A percentile compares a stretch with the other conserved stretches of the same genome.
Conservation (phyloP, 1,140 invertebrate genomes). For the Drosophila grimshawi region DNA sequence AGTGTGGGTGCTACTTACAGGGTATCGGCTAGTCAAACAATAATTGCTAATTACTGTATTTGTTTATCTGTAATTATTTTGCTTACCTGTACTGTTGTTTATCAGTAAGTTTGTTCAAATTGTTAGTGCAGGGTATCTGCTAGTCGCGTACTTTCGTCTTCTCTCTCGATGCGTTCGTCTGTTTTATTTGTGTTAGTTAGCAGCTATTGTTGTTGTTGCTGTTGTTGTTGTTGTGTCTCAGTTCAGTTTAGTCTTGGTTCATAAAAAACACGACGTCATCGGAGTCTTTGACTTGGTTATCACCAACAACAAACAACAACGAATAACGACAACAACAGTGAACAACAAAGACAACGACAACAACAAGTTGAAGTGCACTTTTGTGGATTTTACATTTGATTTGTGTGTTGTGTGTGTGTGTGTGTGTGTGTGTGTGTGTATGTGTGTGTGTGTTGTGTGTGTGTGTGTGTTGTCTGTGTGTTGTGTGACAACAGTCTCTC, state of each 20-base stretch:
- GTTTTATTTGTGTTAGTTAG: constrained; percentile 52
- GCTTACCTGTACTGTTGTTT: too few species aligned
- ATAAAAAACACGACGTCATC: constrained; percentile 77
- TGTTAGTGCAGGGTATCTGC: not conserved
- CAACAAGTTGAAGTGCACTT: constrained; percentile 67
- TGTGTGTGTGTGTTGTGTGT: constrained; percentile 45
- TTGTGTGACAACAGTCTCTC: constrained; percentile 37
- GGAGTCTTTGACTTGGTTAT: constrained; percentile 59
- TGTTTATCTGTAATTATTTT: too few species aligned
- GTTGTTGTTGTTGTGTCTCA: constrained; percentile 44
- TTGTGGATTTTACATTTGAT: constrained; percentile 70
- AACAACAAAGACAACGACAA: constrained; percentile 40
- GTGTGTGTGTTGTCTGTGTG: constrained; percentile 11
- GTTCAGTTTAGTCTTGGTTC: constrained; percentile 73
- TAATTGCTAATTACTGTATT: too few species aligned
- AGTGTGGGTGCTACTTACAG: too few species aligned
- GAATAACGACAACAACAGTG: not conserved
- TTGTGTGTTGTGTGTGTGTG: constrained; percentile 54
- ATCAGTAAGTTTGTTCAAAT: too few species aligned
- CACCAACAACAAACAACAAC: constrained; percentile 27
- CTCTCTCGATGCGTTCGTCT: constrained; percentile 23
- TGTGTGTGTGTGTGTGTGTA: constrained; percentile 1
- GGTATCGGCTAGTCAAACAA: too few species aligned
- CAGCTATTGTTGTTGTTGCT: constrained; percentile 28
- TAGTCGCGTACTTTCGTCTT: not conserved